Base-by-base conservation (phyloP, 2,113 vertebrate species). In the Arvicanthis niloticus region DNA sequence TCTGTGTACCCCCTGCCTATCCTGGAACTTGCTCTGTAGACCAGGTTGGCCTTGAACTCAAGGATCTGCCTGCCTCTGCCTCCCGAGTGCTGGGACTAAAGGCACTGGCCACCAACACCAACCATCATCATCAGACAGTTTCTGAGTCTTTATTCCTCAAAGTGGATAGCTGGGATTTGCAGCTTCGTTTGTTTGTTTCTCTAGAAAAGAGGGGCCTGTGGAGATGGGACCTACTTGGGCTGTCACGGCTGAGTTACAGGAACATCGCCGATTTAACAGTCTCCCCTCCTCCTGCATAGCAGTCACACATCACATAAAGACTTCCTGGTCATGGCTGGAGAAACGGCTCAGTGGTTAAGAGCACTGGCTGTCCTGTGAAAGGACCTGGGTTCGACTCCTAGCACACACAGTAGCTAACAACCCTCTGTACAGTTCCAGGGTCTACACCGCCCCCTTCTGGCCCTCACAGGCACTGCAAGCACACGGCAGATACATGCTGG, bases 201-300 rank as follows among this genome's bases (percentile, higher is more conserved):
- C 21, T 65, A 76, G 15, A 9, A 37, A 2, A 51, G 22, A 51
- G 29, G 21, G 12, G 6, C 21, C 11, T 7, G 31, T 31, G 76
- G 48, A 42, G 76, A 22, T 8, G 75, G 65, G 73, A n/a, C 17
- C 67, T 68, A 29, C 24, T 4, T 7, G 82, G 17, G 37, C 5
- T 29, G 31, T 34, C 12, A 29, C 6, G 68, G 34, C 56, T 11
- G 0, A 45, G 51, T 3, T 45, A 56, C 0, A 7, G 86, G 26
- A 75, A n/a, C 15, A 1, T 3, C n/a, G 1, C 62, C 29, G n/a
- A 21, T 53, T 11, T 13, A 5, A 68, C 1, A 4, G n/a, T 5
- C n/a, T 75, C 72, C 72, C 22, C 21, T 73, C 72, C 72, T 75
- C n/a, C 72, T 26, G 40, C 40, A 3, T 34, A 24, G 29, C 15